These are phyloP conservation scores for Drosophila testacea DNA, from an alignment of 2,888 invertebrate genomes.

Conservation along the genomic window DNA sequence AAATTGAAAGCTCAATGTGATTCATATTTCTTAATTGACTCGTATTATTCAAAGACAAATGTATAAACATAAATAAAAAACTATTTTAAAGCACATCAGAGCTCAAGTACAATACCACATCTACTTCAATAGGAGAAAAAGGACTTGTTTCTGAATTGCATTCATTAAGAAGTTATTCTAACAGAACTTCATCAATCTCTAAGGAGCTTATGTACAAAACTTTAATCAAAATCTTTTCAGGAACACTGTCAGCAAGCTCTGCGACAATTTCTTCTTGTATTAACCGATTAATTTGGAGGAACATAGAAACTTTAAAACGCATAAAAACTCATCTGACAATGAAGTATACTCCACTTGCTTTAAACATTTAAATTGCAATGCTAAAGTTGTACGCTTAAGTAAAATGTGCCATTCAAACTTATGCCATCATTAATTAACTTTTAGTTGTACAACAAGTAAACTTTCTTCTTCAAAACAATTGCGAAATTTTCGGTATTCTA, in stretches of 20 bases:
- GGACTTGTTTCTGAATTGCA: no score
- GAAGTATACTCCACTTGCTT: not conserved
- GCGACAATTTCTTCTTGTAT: not conserved
- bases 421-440: slow-evolving; percentile 11
- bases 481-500: not conserved
- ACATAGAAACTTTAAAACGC: not conserved
- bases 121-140: no score
- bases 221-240: no score
- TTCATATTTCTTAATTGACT: not conserved
- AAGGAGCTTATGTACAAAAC: no score
- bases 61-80: no score
- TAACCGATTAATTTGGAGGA: slow-evolving; percentile 4
- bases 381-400: slow-evolving; percentile 1
- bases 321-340: not conserved
- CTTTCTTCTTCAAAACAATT: slow-evolving; percentile 11
- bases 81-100: no score
- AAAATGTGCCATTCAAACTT: slow-evolving; percentile 24
- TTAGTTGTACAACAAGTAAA: slow-evolving; percentile 24
- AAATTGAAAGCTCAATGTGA: not conserved
- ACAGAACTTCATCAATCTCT: no score
- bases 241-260: not conserved
- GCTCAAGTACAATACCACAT: no score
- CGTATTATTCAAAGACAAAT: not conserved
- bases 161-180: no score
- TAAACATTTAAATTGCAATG: slow-evolving; percentile 1